Conservation (phyloP, 2,797 vertebrate species). For the Geotria australis region DNA sequence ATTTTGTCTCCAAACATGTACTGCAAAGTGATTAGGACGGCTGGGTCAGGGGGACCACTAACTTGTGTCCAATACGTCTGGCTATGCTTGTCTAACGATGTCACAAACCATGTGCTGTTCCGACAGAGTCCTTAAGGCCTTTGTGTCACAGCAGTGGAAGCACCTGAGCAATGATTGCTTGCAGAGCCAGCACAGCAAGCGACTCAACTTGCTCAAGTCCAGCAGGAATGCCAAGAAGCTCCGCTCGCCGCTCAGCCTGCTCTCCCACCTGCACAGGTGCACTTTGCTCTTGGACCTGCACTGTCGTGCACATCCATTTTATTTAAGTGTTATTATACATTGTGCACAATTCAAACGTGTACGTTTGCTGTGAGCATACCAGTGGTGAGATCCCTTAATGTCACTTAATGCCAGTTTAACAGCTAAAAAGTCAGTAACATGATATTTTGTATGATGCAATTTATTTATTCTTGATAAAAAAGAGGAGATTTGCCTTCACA, state of each 20-base stretch:
- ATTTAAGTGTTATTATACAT: not conserved
- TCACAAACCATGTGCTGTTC: too few species aligned
- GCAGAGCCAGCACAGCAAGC: conserved; percentile 89
- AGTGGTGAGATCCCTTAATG: not conserved
- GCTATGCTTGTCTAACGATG: too few species aligned
- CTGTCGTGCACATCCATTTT: not conserved
- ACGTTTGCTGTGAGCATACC: not conserved
- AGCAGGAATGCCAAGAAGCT: conserved; percentile 96
- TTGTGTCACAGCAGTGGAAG: conserved; percentile 96
- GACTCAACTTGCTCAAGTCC: conserved; percentile 94
- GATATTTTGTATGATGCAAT: too few species aligned
- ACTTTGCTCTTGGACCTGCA: conserved; percentile 1
- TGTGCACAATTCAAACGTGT: not conserved
- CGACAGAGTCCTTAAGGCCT: conserved; percentile 67
- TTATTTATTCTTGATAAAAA: too few species aligned
- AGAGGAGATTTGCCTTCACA: too few species aligned
- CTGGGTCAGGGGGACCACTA: too few species aligned
- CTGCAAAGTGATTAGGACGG: too few species aligned
- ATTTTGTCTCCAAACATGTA: too few species aligned
- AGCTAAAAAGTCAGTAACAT: too few species aligned
- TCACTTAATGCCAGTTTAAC: too few species aligned
- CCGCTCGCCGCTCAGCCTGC: conserved; percentile 85
- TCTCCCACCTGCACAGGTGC: conserved; percentile 93
- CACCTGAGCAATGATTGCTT: conserved; percentile 97
- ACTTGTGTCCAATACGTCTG: too few species aligned